These are phyloP conservation scores for Meganola albula DNA, from an alignment of 2,888 invertebrate genomes.

Conservation along the genomic window DNA sequence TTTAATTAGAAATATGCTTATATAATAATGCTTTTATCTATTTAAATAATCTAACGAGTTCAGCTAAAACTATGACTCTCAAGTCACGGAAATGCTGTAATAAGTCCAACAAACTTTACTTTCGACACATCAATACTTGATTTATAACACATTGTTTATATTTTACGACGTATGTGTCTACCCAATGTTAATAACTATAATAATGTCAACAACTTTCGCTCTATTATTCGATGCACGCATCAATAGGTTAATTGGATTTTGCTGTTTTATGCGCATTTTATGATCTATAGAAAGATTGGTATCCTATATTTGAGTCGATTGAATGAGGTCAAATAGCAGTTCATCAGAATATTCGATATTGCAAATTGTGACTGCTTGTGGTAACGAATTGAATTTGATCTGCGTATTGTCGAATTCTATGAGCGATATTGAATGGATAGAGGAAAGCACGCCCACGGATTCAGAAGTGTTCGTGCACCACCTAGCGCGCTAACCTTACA, in stretches of 20 bases:
- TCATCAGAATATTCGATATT: background rate
- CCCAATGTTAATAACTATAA: background rate
- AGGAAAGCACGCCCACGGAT: constrained; percentile 20
- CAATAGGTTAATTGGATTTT: background rate
- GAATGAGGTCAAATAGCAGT: constrained; percentile 3
- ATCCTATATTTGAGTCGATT: background rate
- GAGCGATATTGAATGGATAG: constrained; percentile 32
- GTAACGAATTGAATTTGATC: constrained; percentile 43
- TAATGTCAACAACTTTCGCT: background rate
- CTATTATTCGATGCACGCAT: too few relatives aligned
- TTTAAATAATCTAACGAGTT: too few relatives aligned
- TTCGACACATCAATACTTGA: constrained; percentile 3
- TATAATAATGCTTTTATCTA: too few relatives aligned
- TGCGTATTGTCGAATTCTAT: constrained; percentile 43
- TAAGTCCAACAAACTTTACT: too few relatives aligned
- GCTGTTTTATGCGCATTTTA: background rate
- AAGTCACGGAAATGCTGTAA: too few relatives aligned
- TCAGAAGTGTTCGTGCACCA: constrained; percentile 48
- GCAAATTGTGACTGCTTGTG: background rate
- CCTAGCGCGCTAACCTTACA: constrained; percentile 52
- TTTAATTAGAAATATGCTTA: too few relatives aligned
- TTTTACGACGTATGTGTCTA: background rate
- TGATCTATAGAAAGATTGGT: background rate
- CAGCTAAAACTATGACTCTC: too few relatives aligned
- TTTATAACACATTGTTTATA: constrained; percentile 10